Evolutionary conservation across 1,140 invertebrate species (phyloP).

Genomic region (Limonius californicus): DNA sequence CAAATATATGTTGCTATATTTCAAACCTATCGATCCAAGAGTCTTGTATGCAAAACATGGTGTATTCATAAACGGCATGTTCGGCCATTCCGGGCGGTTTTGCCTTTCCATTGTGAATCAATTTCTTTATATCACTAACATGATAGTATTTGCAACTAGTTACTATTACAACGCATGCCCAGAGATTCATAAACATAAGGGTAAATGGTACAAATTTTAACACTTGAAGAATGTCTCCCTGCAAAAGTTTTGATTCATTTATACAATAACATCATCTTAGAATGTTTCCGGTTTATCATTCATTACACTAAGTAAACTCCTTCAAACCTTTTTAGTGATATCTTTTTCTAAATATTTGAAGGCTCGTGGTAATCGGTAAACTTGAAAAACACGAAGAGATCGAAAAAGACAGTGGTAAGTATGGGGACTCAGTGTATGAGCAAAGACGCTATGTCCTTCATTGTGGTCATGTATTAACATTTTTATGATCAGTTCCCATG

Average conservation of each 20-base stretch:
- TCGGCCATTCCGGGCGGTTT: slow-evolving; percentile 35
- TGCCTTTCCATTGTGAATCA: background rate
- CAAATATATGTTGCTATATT: no score
- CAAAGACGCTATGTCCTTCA: slow-evolving; percentile 40
- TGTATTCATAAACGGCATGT: slow-evolving; percentile 27
- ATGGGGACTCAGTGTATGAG: slow-evolving; percentile 41
- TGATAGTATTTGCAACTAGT: slow-evolving; percentile 46
- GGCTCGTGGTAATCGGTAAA: slow-evolving; percentile 46
- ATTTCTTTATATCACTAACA: slow-evolving; percentile 28
- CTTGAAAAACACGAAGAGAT: slow-evolving; percentile 47
- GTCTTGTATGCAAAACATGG: slow-evolving; percentile 23
- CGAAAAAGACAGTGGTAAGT: slow-evolving; percentile 44
- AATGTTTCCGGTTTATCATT: no score
- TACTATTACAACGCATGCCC: slow-evolving; percentile 46
- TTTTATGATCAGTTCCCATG: slow-evolving; percentile 38
- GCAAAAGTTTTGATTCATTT: no score
- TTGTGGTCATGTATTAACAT: no score
- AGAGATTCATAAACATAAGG: slow-evolving; percentile 48
- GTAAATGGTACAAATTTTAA: slow-evolving; percentile 48
- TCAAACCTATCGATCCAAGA: slow-evolving; percentile 23
- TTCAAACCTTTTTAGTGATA: slow-evolving; percentile 36
- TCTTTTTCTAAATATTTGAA: slow-evolving; percentile 47
- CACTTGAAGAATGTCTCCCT: slow-evolving; percentile 49
- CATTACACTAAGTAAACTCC: no score
- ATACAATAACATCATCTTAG: no score